Evolutionary conservation across 2,888 invertebrate species (phyloP), one percentile per base, ranked within the genome.

Genomic region (Anthoptus insignis): DNA sequence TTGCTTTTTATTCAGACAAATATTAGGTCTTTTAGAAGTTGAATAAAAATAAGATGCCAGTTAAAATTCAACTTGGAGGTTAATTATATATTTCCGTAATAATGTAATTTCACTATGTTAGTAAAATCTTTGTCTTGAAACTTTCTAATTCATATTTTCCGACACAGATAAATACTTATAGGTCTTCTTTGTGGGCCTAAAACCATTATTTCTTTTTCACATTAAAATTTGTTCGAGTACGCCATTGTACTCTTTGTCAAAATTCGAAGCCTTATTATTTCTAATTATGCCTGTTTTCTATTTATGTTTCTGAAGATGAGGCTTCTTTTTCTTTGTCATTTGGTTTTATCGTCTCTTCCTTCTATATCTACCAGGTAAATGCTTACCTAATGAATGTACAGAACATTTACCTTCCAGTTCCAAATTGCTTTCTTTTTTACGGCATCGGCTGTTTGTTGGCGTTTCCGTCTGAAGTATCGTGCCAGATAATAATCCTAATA

Each of bases 211-310:
- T 34, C n/a, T 16, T 52, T 39, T 67, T 67, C 50, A 64, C 52
- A 49, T 59, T 59, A 53, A 53, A 65, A 61, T 65, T 52, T 34
- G 24, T 50, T 34, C 67, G 68, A 71, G 66, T 69, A 76, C 81
- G 76, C 74, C 73, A 81, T 82, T 82, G 81, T 82, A 72, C 75
- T 79, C 81, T 82, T 83, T 82, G 81, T 83, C 79, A 77, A 80
- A 76, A 80, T 75, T 74, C 66, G 81, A 87, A 87, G 83, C 86
- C 86, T 79, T 88, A 85, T 87, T 85, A 84, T 82, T 86, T 79
- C 82, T 88, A 86, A 88, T 90, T 87, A 88, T 81, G 79, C 78
- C 75, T 81, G 79, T 80, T 83, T 82, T 80, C 76, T 75, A 74
- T 82, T 79, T 77, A 75, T 77, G 72, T 73, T 80, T 77, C 77